Percentiles rank a stretch among this genome's conserved stretches.
phyloP scores from a whole-genome alignment of 2,113 vertebrate species.

The Pithys albifrons region DNA sequence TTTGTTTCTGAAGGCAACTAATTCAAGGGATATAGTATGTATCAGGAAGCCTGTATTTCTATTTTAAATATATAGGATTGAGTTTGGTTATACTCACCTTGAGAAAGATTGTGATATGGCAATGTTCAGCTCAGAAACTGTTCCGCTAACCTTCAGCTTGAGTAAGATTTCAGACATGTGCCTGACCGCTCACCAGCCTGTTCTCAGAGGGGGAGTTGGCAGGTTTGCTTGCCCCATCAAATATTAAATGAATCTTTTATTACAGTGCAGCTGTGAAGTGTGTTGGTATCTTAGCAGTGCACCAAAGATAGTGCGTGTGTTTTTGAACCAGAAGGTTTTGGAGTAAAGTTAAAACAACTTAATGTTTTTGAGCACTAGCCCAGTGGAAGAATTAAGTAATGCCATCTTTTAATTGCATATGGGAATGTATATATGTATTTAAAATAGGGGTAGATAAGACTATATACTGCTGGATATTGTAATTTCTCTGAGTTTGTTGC shows the following conservation, averaged over 20 bases:
- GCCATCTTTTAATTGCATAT: not conserved
- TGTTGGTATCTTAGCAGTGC: not conserved
- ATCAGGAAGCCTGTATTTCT: not conserved
- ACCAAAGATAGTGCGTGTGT: not conserved
- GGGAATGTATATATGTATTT: not conserved
- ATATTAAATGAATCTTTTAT: not conserved
- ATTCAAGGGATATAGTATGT: not conserved
- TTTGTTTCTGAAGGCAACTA: not conserved
- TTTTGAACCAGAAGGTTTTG: not conserved
- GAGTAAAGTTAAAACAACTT: not conserved
- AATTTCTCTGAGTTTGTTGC: not conserved
- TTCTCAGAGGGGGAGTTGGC: not conserved
- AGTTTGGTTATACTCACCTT: not conserved
- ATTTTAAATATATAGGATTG: not conserved
- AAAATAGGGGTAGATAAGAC: not conserved
- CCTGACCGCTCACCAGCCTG: not conserved
- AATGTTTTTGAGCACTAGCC: not conserved
- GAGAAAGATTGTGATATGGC: not conserved
- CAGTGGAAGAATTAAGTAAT: not conserved
- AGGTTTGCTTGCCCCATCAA: not conserved
- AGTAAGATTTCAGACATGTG: not conserved
- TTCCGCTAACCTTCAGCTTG: not conserved
- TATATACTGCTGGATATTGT: not conserved
- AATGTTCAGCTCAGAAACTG: not conserved
- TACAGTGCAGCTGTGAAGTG: not conserved